Percentiles rank a stretch among this genome's conserved stretches.
Evolutionary conservation across 2,113 vertebrate genomes (phyloP).

Genomic region (Rhipidura dahli): DNA sequence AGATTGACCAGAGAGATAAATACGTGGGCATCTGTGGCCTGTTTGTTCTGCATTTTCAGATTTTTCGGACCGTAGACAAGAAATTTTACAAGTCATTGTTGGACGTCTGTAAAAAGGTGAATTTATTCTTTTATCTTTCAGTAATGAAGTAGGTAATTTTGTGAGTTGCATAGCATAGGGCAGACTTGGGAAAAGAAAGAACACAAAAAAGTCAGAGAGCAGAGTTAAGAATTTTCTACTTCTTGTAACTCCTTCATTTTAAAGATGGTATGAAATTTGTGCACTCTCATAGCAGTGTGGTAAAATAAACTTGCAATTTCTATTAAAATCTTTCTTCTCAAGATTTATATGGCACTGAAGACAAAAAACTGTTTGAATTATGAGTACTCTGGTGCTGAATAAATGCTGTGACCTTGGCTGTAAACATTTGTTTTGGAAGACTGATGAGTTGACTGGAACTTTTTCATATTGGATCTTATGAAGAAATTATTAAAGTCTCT

Average conservation of each 20-base stretch:
- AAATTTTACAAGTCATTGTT: slow-evolving; percentile 92
- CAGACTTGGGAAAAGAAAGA: neutral
- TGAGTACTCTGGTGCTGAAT: neutral
- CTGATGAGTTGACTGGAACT: neutral
- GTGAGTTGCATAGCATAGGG: neutral
- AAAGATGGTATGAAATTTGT: neutral
- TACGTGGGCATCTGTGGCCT: slow-evolving; percentile 90
- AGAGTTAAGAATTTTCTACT: neutral
- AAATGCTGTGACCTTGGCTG: neutral
- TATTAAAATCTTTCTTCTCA: neutral
- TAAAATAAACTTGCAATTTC: neutral
- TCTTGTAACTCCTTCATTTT: neutral
- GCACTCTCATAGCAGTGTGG: neutral
- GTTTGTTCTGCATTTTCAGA: slow-evolving; percentile 94
- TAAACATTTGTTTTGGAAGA: neutral
- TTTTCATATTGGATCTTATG: neutral
- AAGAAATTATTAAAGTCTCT: neutral
- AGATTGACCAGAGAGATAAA: slow-evolving; percentile 97
- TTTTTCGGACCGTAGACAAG: slow-evolving; percentile 94
- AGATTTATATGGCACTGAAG: neutral
- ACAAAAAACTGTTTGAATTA: neutral
- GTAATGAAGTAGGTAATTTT: neutral
- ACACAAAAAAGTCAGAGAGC: neutral
- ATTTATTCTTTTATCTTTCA: neutral
- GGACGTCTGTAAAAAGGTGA: slow-evolving; percentile 96